These are phyloP conservation scores for Brenthis ino DNA, from an alignment of 2,888 invertebrate genomes.

Conservation along the genomic window DNA sequence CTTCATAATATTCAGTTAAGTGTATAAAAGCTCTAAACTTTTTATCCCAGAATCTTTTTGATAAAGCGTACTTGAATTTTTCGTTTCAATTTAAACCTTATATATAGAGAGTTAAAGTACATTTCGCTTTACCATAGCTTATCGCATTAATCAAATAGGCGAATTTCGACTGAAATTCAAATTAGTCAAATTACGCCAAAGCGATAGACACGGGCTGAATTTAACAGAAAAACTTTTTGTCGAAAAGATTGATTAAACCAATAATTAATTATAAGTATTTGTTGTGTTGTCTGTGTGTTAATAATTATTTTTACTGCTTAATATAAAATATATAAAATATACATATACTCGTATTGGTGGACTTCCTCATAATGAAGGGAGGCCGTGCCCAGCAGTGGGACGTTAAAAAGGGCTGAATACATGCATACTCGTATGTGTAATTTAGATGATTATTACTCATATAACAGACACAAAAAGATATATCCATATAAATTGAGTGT, in stretches of 20 bases:
- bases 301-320: neutral
- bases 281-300: neutral
- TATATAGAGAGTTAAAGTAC: neutral
- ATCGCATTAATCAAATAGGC: conserved; percentile 23
- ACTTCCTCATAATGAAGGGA: too few species aligned
- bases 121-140: neutral
- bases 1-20: conserved; percentile 20
- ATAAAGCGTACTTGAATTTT: neutral
- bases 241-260: conserved; percentile 31
- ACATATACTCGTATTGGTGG: too few species aligned
- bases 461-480: too few species aligned
- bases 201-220: conserved; percentile 32
- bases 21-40: conserved; percentile 18
- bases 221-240: conserved; percentile 35
- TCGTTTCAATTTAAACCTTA: conserved; percentile 11
- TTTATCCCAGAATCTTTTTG: conserved; percentile 15
- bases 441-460: too few species aligned
- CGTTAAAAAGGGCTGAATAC: too few species aligned
- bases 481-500: too few species aligned
- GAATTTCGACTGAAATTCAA: conserved; percentile 31
- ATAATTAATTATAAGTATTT: conserved; percentile 28
- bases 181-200: conserved; percentile 39
- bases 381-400: too few species aligned
- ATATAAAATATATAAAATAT: too few species aligned
- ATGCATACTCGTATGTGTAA: too few species aligned